Evolutionary conservation across 2,113 vertebrate species (phyloP), one percentile per base, ranked within the genome.

Genomic region (Notechis scutatus): DNA sequence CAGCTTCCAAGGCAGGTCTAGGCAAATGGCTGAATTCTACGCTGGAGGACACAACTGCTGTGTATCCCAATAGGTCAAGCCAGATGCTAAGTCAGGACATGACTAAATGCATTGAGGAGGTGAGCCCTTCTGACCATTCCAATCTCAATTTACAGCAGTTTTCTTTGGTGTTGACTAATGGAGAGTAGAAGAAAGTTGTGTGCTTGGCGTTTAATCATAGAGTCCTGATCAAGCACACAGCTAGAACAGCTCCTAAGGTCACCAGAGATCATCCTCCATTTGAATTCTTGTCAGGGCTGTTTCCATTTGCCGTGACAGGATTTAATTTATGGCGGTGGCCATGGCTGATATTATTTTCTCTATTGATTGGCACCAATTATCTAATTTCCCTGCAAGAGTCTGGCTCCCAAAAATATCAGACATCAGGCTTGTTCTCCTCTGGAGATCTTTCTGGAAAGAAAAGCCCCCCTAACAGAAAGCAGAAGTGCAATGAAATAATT

Each of bases 281-380:
- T 45, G 34, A 69, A 87, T 64, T 69, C 74, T 87, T 57, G 20
- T 87, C 54, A 24, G 15, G 34, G 47, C 57, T 74, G 18, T 29
- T 87, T 91, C 89, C 92, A 93, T 93, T 93, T 91, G 47, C 85
- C 91, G 5, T 9, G 39, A 20, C 64, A 21, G 45, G 56, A 55
- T 29, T 61, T 61, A 90, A 93, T 93, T 93, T 93, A 93, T 90
- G 18, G 56, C 45, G 8, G 55, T 50, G 85, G 88, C 45, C 15
- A 47, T 47, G 29, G 90, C 55, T 34, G 54, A n/a, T 81, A 88
- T 50, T 61, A 45, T 90, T 90, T 59, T 87, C 85, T 64, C 86
- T 87, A 69, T 91, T 9, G 85, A 87, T 91, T n/a, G 23, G 89
- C 57, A 87, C 90, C 47, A n/a, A 7, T 87, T 87, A 64, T 91